These are phyloP conservation scores for Thecophora atra DNA, from an alignment of 2,888 invertebrate genomes.

Conservation along the genomic window DNA sequence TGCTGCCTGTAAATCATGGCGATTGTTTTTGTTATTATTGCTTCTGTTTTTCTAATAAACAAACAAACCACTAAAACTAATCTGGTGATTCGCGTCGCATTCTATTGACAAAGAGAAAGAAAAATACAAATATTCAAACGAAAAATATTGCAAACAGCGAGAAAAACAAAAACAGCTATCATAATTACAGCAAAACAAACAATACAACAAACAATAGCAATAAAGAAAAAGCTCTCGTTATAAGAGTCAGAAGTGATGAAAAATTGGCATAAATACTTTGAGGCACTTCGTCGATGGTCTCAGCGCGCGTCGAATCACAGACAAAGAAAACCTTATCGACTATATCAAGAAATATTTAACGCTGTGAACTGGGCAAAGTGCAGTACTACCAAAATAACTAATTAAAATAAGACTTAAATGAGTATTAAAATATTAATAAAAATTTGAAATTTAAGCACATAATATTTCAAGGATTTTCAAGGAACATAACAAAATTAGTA, in stretches of 20 bases:
- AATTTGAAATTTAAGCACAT: too few relatives aligned
- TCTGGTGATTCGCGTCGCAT: too few relatives aligned
- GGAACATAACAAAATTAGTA: too few relatives aligned
- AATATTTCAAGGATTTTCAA: too few relatives aligned
- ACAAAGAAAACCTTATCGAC: neutral
- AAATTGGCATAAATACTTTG: conserved; percentile 26
- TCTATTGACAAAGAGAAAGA: neutral
- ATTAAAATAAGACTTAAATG: too few relatives aligned
- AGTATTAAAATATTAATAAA: too few relatives aligned
- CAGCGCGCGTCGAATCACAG: neutral
- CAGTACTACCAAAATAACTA: too few relatives aligned
- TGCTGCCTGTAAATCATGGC: neutral
- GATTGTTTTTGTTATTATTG: neutral
- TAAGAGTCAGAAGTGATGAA: neutral
- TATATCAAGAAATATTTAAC: too few relatives aligned
- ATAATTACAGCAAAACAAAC: neutral
- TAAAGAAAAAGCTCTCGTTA: neutral
- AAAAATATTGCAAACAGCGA: too few relatives aligned
- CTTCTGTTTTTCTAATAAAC: neutral
- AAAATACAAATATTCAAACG: too few relatives aligned
- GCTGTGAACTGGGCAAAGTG: too few relatives aligned
- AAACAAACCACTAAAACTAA: neutral
- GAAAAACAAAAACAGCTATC: neutral
- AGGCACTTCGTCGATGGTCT: neutral
- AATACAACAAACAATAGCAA: conserved; percentile 1